These are phyloP conservation scores for Grantiella picta DNA, from an alignment of 2,113 vertebrate species.

Conservation along the genomic window DNA sequence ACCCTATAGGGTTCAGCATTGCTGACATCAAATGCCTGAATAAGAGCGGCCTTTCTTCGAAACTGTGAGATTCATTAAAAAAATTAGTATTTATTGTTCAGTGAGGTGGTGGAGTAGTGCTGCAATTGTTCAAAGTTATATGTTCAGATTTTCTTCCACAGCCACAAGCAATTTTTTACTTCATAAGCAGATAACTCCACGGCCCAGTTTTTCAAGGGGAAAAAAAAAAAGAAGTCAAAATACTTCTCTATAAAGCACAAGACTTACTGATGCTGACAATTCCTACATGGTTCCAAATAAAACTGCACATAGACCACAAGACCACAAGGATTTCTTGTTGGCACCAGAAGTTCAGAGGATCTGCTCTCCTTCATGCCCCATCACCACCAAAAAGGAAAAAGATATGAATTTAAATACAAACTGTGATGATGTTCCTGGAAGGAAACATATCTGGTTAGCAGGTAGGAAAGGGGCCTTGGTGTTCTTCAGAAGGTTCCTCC, in stretches of 20 bases:
- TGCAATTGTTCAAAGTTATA: not conserved
- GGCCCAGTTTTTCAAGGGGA: not conserved
- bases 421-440: not conserved
- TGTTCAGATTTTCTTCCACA: not conserved
- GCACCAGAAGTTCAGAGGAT: not conserved
- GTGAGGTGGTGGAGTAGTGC: not conserved
- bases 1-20: fast-evolving
- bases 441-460: not conserved
- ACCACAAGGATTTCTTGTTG: not conserved
- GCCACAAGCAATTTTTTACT: not conserved
- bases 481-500: not conserved
- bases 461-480: not conserved
- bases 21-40: not conserved
- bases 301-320: not conserved
- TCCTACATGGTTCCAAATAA: not conserved
- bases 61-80: not conserved
- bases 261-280: not conserved
- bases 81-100: not conserved
- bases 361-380: not conserved
- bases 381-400: not conserved
- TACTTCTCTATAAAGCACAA: not conserved
- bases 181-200: not conserved
- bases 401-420: not conserved
- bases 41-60: not conserved
- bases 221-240: not conserved